Base-by-base conservation (phyloP, 2,888 invertebrate genomes). In the Ethmia dodecea region DNA sequence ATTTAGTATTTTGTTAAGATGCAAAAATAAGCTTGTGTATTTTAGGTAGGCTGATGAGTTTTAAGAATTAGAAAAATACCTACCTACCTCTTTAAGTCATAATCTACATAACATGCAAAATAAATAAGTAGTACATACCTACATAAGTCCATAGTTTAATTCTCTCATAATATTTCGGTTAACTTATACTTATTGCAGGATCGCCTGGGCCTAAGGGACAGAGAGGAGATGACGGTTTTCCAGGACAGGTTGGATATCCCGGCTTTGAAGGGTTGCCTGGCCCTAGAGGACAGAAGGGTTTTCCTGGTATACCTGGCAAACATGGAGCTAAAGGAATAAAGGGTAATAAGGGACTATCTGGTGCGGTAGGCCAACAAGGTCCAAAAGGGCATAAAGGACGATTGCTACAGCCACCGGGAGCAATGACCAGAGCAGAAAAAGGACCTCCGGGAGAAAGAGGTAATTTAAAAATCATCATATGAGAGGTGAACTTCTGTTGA, bases 401-500 rank as follows among this genome's bases (percentile, higher is more conserved):
- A 6, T 37, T 74, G 5, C 60, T 52, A 39, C 41, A 27, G 35
- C 73, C 64, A 35, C 65, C 65, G 49, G 57, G 41, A 37, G 49
- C 62, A 18, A 48, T 59, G 56, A 86, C 60, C 1, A 58, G 43
- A 45, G 67, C 79, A 13, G 73, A 74, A 14, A 71, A 74, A 20
- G 93, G 93, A 35, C 83, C 76, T 29, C 77, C 77, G 5, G 94
- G 94, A 29, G 66, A 88, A 1, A 73, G 78, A 24, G 91, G 91
- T 62, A 60, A 22, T 5, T n/a, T 22, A n/a, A n/a, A n/a, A n/a
- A n/a, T n/a, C n/a, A n/a, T n/a, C n/a, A n/a, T n/a, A n/a, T n/a
- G n/a, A n/a, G n/a, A n/a, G n/a, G n/a, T n/a, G n/a, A n/a, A n/a
- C n/a, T n/a, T n/a, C n/a, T n/a, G n/a, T n/a, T n/a, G n/a, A n/a